Evolutionary conservation across 2,113 vertebrate genomes (phyloP), one percentile per base, ranked within the genome.

Genomic region (Perca fluviatilis): DNA sequence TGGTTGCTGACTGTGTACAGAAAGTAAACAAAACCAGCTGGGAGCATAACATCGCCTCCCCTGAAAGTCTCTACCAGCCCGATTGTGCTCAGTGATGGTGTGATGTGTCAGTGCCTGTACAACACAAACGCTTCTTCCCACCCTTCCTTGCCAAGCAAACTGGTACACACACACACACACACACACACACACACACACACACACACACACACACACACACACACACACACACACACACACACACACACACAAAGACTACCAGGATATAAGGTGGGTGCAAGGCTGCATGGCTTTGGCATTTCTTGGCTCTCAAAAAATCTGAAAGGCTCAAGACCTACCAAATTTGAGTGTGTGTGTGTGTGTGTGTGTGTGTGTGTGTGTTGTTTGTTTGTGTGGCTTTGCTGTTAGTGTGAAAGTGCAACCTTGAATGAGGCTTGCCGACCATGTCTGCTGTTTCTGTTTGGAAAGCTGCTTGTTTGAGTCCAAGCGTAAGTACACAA

Each of bases 401-500:
- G 14, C 25, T 30, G 30, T 15, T 10, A 79, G 40, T 46, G 63
- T 73, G 57, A 75, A 73, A 70, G 36, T 30, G 27, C 43, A 73
- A 60, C 66, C 74, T 76, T 80, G 61, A 79, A 57, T 68, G 47
- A 71, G 21, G 36, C 62, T 74, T 27, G 9, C 63, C 66, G 77
- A 72, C 40, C 58, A 58, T 18, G n/a, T 70, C 30, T 30, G 61
- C 64, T 74, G 46, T 77, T 65, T 86, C 69, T 79, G 74, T 82
- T 85, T 83, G 54, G 51, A 58, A 73, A 80, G 30, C 47, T 53
- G 60, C 47, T 77, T 88, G 50, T 93, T 86, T 86, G 78, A 86
- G 60, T 87, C 64, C 70, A 73, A 65, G 70, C 30, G 5, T 25
- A 72, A 90, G 83, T 73, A 79, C 76, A 87, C 73, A 76, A 49